Base-by-base conservation (phyloP, 2,113 vertebrate genomes). In the Athene cunicularia region DNA sequence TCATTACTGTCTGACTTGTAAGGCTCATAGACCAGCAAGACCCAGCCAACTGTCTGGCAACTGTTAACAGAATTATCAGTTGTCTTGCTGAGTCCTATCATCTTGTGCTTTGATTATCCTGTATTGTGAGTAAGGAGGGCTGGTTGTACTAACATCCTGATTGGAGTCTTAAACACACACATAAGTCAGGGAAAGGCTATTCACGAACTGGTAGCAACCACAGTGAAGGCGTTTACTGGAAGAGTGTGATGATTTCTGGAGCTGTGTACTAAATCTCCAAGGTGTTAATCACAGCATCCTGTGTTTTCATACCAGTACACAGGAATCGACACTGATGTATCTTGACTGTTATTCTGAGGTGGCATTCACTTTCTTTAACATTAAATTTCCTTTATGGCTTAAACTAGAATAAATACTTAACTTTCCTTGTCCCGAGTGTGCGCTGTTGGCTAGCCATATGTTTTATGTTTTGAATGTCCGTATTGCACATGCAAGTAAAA, bases 1-100 rank as follows among this genome's bases (percentile, higher is more conserved):
- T 90, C 75, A 53, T 94, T 94, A 60, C 71, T 73, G 62, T 75
- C 88, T 86, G 90, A 86, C 82, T 97, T 68, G 70, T 71, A 72
- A 88, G 75, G 64, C 88, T 93, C 64, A 4, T 1, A n/a, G 80
- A 68, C 52, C 4, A 3, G 80, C 80, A 53, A 76, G 72, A 80
- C 74, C 50, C 66, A 85, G 88, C 66, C 81, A 95, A 95, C 32
- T 80, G 79, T 95, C 93, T 95, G 88, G 82, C 82, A 90, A 52
- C 56, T 58, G 35, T 37, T 95, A 82, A 79, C 70, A 68, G 19
- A 93, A 93, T 88, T 93, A 86, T 80, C 74, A 58, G 21, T 94
- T 95, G 80, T 37, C 79, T 83, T 24, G 12, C 41, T 41, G 67
- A 68, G 58, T 76, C 52, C 17, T 73, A 32, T 82, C 67, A 7